phyloP scores from a whole-genome alignment of 2,888 invertebrate species.

The Nemotelus nigrinus region DNA sequence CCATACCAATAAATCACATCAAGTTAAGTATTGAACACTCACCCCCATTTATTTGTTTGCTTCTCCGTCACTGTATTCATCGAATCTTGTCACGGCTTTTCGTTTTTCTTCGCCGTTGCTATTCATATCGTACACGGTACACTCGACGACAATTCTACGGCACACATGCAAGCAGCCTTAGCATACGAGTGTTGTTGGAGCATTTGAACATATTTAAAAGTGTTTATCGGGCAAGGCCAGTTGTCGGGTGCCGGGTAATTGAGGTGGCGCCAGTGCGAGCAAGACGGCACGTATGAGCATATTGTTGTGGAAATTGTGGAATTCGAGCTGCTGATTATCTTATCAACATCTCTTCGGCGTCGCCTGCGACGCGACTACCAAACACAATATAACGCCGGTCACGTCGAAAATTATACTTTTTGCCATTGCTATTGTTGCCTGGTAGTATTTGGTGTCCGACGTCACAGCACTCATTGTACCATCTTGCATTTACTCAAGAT shows the following conservation, averaged over 20 bases:
- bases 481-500: not conserved
- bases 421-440: no score
- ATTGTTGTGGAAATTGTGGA: constrained; percentile 33
- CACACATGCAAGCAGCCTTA: no score
- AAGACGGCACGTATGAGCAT: constrained; percentile 41
- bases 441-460: not conserved
- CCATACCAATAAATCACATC: no score
- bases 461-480: not conserved
- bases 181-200: constrained; percentile 1
- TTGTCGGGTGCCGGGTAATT: constrained; percentile 50
- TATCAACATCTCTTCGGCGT: constrained; percentile 35
- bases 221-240: constrained; percentile 44
- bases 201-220: constrained; percentile 26
- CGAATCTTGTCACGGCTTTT: no score
- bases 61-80: no score
- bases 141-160: no score
- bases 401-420: no score
- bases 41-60: no score
- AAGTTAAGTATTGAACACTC: no score
- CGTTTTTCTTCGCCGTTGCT: no score
- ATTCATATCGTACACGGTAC: no score
- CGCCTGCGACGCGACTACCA: constrained; percentile 6
- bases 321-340: constrained; percentile 36
- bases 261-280: constrained; percentile 54
- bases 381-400: no score